Base-by-base conservation (phyloP, 2,888 invertebrate species). In the Ennomos quercinarius region DNA sequence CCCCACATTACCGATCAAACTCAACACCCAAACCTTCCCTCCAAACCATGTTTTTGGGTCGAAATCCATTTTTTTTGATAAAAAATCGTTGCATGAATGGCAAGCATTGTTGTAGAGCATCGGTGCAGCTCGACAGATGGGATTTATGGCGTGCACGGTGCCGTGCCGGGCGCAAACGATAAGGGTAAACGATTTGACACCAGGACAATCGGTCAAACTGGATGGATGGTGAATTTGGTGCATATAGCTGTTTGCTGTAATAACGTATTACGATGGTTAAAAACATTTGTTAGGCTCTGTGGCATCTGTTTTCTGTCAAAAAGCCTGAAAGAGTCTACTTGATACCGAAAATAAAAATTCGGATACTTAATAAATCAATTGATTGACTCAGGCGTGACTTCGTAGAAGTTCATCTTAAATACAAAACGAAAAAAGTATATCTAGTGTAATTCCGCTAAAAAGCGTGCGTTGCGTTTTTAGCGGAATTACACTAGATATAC, bases 151-250 rank as follows among this genome's bases (percentile, higher is more conserved):
- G 27, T 2, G 27, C 44, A 10, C 43, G 43, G 37, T 37, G 8
- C 43, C 36, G 37, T 9, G 46, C 27, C 12, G 17, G 48, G 44
- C 66, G 64, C 60, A 71, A 66, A 70, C 74, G 88, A 87, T 89
- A 87, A 86, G 86, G 88, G 87, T 83, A 88, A 87, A 86, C 85
- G 82, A 77, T 88, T 85, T 86, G 86, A 86, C 88, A 89, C 87
- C 84, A 76, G 57, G 71, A 68, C 86, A 84, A 87, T 87, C 87
- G 87, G 86, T 86, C 86, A 86, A 59, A 58, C 60, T 59, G 42
- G 54, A 56, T 63, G 36, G 37, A 10, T 35, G 42, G 11, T 27
- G 27, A 27, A 27, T 27, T 27, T 27, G 6, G 27, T 6, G 27
- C 44, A 42, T 13, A 42, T n/a, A 17, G 42, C 46, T 40, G 35